Percentiles rank a stretch among this genome's conserved stretches.
Evolutionary conservation across 2,888 invertebrate species (phyloP).

Genomic region (Elysia crispata): DNA sequence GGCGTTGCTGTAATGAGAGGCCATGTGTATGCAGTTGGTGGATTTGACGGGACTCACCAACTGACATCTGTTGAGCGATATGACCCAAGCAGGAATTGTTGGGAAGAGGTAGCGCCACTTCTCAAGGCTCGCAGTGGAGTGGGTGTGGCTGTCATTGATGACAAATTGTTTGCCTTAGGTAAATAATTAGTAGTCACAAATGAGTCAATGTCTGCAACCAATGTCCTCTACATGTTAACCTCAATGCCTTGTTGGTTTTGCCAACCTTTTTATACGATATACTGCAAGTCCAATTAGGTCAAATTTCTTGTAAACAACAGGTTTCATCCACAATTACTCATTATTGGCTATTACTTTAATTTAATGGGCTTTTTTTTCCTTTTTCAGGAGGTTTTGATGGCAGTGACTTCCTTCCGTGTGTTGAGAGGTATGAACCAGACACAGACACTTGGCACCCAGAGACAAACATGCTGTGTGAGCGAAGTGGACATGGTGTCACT

Average conservation of each 20-base stretch:
- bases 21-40: slow-evolving; percentile 93
- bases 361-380: too few species aligned
- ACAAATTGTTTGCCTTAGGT: slow-evolving; percentile 93
- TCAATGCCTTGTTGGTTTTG: too few species aligned
- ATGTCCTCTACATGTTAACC: too few species aligned
- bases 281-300: too few species aligned
- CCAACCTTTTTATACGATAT: too few species aligned
- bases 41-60: slow-evolving; percentile 91
- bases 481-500: slow-evolving; percentile 94
- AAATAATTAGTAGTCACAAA: too few species aligned
- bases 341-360: too few species aligned
- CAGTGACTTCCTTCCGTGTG: slow-evolving; percentile 87
- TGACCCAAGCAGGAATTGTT: slow-evolving; percentile 88
- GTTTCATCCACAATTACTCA: too few species aligned
- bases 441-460: slow-evolving; percentile 87
- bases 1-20: slow-evolving; percentile 90
- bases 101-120: slow-evolving; percentile 88
- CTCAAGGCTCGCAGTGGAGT: slow-evolving; percentile 90
- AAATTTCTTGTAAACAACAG: too few species aligned
- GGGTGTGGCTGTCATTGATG: slow-evolving; percentile 90
- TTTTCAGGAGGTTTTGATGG: slow-evolving; percentile 92
- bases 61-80: slow-evolving; percentile 90
- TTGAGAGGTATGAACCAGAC: slow-evolving; percentile 91
- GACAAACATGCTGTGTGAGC: slow-evolving; percentile 87
- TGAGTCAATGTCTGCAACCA: too few species aligned